Conservation (phyloP, 2,888 invertebrate species). For the Chromoteleia sp. region DNA sequence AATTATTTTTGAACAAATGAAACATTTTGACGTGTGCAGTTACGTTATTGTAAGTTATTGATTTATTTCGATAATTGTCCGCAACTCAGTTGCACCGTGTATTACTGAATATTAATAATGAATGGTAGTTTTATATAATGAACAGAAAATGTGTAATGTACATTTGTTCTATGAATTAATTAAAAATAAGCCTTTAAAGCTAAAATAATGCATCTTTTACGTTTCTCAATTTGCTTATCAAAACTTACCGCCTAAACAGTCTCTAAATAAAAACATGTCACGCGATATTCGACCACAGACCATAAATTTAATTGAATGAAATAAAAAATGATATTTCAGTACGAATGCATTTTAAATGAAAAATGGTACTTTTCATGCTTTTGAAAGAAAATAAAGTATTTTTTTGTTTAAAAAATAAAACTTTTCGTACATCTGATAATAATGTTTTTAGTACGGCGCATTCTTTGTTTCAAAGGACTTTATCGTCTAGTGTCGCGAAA, state of each 20-base stretch:
- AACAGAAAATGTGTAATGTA: background rate
- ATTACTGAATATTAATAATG: conserved; percentile 29
- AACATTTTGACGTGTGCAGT: too few relatives aligned
- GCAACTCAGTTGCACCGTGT: too few relatives aligned
- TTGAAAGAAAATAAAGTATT: too few relatives aligned
- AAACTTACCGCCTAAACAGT: conserved; percentile 77
- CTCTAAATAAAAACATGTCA: conserved; percentile 79
- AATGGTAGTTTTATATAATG: conserved; percentile 2
- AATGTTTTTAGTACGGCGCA: background rate
- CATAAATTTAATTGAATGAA: conserved; percentile 75
- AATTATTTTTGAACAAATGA: too few relatives aligned
- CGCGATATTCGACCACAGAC: conserved; percentile 75
- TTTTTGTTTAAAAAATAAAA: background rate
- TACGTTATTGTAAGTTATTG: too few relatives aligned
- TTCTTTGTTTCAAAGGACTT: conserved; percentile 32
- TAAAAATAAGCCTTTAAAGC: conserved; percentile 3
- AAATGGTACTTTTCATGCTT: background rate
- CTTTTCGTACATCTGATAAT: background rate
- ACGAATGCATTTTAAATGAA: background rate
- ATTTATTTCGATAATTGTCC: background rate
- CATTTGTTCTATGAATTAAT: background rate
- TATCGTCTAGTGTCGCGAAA: conserved; percentile 20
- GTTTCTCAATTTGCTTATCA: conserved; percentile 75
- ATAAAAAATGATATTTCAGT: conserved; percentile 64
- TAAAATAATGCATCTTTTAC: conserved; percentile 75